Evolutionary conservation across 2,113 vertebrate species (phyloP), one percentile per base, ranked within the genome.

Genomic region (Paralichthys olivaceus): DNA sequence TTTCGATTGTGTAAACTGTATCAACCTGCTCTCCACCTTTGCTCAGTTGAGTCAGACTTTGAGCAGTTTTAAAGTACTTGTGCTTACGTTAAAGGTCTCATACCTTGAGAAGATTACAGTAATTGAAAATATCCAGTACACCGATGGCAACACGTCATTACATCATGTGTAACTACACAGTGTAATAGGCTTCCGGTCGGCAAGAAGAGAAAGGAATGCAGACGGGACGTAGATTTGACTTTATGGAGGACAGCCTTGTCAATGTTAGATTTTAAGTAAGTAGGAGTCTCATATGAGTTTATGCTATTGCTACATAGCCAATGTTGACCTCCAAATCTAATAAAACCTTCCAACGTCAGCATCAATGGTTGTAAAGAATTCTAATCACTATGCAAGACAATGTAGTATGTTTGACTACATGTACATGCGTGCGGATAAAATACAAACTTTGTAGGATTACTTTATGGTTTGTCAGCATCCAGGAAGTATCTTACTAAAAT

Each of bases 91-190:
- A 13, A 47, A 20, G 28, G n/a, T 47, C 47, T 47, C 20, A 56
- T 47, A 69, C 56, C 63, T 26, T 68, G 62, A 79, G 47, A 54
- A 17, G 63, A 40, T 64, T 59, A n/a, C 2, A 23, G 61, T 75
- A 34, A 74, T 29, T 63, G 17, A 29, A 29, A 58, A 58, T 15
- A 45, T 47, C 61, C n/a, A 11, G 37, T 23, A 5, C n/a, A 15
- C 49, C 8, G 49, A 53, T 8, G 20, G 14, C 49, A 53, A 53
- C 49, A 37, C 0, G 14, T 28, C 22, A 25, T 8, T n/a, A 28
- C n/a, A 7, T 26, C 45, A n/a, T 19, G 32, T 15, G 15, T 47
- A 58, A 58, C 5, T 12, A 23, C 53, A 55, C 9, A 25, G 53
- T 55, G 53, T 55, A 55, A 25, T 13, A n/a, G 49, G 49, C 49